phyloP scores from a whole-genome alignment of 2,113 vertebrate species.

The Catharus fuscescens region DNA sequence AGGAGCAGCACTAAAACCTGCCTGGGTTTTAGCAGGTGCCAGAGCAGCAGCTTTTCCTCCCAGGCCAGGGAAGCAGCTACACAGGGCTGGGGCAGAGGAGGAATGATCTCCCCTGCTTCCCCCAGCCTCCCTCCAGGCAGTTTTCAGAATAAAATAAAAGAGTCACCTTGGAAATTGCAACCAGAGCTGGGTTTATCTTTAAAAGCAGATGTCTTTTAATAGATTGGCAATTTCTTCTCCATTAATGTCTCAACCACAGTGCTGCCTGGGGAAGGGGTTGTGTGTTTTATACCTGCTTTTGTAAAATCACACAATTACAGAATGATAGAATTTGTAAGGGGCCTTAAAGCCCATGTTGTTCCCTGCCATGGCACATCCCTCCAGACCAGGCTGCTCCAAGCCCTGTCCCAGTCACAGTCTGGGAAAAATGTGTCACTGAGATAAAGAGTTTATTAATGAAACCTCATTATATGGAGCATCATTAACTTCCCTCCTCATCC shows the following conservation, averaged over 20 bases:
- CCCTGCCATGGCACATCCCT: not conserved
- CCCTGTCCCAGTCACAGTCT: not conserved
- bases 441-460: not conserved
- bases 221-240: not conserved
- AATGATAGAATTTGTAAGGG: too few species aligned
- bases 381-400: not conserved
- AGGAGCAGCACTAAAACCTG: not conserved
- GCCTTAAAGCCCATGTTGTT: not conserved
- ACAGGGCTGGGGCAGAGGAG: not conserved
- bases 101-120: not conserved
- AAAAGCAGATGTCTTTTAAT: not conserved
- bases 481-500: not conserved
- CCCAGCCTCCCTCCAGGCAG: not conserved
- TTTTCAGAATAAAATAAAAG: not conserved
- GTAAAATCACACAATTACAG: not conserved
- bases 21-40: not conserved
- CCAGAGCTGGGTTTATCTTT: rapidly evolving
- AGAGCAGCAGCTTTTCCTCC: not conserved
- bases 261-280: not conserved
- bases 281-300: not conserved
- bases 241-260: rapidly evolving
- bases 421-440: not conserved
- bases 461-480: not conserved
- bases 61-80: not conserved
- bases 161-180: not conserved